phyloP scores from a whole-genome alignment of 2,888 invertebrate genomes.

The Drosophila austrosaltans region DNA sequence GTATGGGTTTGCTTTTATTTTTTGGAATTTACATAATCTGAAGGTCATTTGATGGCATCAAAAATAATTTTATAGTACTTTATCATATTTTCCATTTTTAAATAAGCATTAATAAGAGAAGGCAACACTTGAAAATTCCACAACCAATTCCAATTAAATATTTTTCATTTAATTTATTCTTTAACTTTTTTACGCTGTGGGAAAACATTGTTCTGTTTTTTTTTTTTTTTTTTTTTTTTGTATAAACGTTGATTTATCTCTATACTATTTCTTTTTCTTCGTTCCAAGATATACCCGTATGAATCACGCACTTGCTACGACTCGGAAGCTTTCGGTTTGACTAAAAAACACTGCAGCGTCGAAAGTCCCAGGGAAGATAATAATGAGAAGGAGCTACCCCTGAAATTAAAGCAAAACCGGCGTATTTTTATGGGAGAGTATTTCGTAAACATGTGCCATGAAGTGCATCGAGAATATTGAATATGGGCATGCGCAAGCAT shows the following conservation, averaged over 20 bases:
- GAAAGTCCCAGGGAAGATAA: not conserved
- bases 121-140: not conserved
- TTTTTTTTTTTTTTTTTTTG: not conserved
- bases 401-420: conserved; percentile 3
- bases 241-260: conserved; percentile 4
- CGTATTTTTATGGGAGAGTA: conserved; percentile 1
- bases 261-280: conserved; percentile 15
- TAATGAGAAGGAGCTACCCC: conserved; percentile 5
- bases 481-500: conserved; percentile 4
- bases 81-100: not conserved
- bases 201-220: not conserved
- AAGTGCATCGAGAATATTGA: conserved; percentile 9
- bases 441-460: conserved; percentile 8
- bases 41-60: conserved; percentile 8
- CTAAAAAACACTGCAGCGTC: conserved; percentile 1
- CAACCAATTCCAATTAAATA: not conserved
- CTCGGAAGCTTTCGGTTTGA: conserved; percentile 8
- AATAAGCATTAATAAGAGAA: not conserved
- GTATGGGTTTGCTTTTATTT: not conserved
- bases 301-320: not conserved
- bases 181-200: not conserved
- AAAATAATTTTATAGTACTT: not conserved
- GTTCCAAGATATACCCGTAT: not conserved
- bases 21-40: conserved; percentile 3
- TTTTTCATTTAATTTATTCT: not conserved